Base-by-base conservation (phyloP, 2,113 vertebrate species). In the Myiozetetes cayanensis region DNA sequence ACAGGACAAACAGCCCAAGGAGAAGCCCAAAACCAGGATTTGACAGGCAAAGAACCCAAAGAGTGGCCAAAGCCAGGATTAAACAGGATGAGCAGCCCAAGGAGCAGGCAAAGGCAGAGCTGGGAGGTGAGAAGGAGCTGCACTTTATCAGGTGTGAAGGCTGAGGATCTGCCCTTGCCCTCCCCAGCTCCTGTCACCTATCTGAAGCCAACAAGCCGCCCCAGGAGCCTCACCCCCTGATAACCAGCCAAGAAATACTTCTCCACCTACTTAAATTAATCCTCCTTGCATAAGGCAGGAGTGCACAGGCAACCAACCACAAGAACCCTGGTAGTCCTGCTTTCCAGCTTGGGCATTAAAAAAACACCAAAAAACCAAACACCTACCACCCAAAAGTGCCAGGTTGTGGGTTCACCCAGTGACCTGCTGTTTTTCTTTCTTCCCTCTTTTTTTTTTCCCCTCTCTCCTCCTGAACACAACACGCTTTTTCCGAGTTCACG, bases 81-180 rank as follows among this genome's bases (percentile, higher is more conserved):
- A 8, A 8, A 2, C 14, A 1, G 24, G n/a, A 56, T 8, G 14
- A 13, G 18, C 24, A 39, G 56, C 14, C 22, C 56, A 23, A 28
- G 24, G 8, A 76, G 37, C 25, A 52, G 9, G 16, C 49, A 24
- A 49, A 12, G 24, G 28, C 15, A 12, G 24, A 12, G 53, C 7
- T 1, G 0, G 18, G 13, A 72, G 41, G 41, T 3, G 27, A 11
- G 10, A 6, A 2, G 47, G 18, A 6, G 47, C 76, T 13, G 46
- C 30, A 15, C 8, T 16, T 92, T 72, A 59, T 61, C 75, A 0
- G 30, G 55, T 7, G 33, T 23, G 56, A 27, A 43, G 5, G 12
- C 62, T 1, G 67, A 27, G 0, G 33, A 58, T 71, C 47, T 44
- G 74, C 50, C 24, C 11, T 0, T 0, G 8, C n/a, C 71, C 63